Percentiles rank a stretch among this genome's conserved stretches.
Conservation (phyloP, 2,888 invertebrate species). For the Ectemnius cavifrons region DNA sequence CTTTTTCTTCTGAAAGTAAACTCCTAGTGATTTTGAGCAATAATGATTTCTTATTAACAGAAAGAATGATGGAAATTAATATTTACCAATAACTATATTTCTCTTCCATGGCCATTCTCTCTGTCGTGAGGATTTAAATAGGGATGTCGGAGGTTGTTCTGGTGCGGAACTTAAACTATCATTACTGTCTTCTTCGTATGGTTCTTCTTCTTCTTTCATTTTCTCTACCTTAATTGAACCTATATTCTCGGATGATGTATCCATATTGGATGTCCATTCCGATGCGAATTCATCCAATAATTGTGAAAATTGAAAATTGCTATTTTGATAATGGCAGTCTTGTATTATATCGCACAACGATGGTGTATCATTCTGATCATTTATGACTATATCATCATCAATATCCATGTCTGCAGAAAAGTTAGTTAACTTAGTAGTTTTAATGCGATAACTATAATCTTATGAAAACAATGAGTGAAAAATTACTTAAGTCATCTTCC, state of each 20-base stretch:
- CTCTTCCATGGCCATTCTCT: slow-evolving; percentile 79
- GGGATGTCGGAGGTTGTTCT: slow-evolving; percentile 64
- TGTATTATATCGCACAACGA: slow-evolving; percentile 67
- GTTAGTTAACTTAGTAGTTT: slow-evolving; percentile 9
- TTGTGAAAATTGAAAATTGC: slow-evolving; percentile 59
- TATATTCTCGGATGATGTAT: slow-evolving; percentile 44
- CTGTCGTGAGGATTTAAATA: slow-evolving; percentile 73
- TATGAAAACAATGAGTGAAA: neutral
- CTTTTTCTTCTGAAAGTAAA: slow-evolving; percentile 58
- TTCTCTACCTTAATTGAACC: slow-evolving; percentile 66
- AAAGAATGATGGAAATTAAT: too few species aligned
- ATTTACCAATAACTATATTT: slow-evolving; percentile 48
- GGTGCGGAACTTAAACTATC: slow-evolving; percentile 63
- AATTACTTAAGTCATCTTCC: slow-evolving; percentile 72
- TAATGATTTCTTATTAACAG: too few species aligned
- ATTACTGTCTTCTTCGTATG: slow-evolving; percentile 63
- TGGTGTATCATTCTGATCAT: slow-evolving; percentile 55
- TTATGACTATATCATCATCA: slow-evolving; percentile 65
- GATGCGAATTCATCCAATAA: slow-evolving; percentile 63
- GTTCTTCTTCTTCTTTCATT: slow-evolving; percentile 70
- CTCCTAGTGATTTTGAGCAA: too few species aligned
- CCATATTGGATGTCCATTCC: slow-evolving; percentile 62
- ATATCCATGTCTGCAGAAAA: slow-evolving; percentile 65
- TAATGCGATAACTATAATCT: neutral
- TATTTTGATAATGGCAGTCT: slow-evolving; percentile 62